A percentile compares a stretch with the other conserved stretches of the same genome.
These are phyloP conservation scores for Eupithecia inturbata DNA, from an alignment of 2,888 invertebrate species.

Conservation along the genomic window DNA sequence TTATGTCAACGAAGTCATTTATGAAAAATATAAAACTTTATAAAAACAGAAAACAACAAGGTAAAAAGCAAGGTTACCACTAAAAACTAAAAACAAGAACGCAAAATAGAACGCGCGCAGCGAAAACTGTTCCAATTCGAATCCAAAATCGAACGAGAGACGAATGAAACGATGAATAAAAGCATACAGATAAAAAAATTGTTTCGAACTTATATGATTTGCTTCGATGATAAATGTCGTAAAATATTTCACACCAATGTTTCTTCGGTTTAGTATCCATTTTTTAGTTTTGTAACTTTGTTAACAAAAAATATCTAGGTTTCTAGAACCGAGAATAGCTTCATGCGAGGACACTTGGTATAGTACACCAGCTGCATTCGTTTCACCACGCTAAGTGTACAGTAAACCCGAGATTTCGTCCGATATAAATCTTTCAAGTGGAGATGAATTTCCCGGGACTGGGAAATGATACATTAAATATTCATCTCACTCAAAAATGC, in stretches of 20 bases:
- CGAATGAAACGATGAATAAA: neutral
- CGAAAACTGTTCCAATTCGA: neutral
- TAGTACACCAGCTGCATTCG: constrained; percentile 11
- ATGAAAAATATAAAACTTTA: neutral
- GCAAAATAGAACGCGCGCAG: neutral
- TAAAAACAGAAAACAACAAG: neutral
- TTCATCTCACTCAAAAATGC: constrained; percentile 76
- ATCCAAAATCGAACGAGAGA: neutral
- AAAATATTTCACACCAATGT: neutral
- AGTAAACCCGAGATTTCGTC: constrained; percentile 73
- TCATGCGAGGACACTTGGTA: neutral
- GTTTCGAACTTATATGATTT: neutral
- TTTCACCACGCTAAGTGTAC: constrained; percentile 30
- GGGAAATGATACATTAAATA: constrained; percentile 81
- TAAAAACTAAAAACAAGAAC: neutral
- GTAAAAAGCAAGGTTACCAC: neutral
- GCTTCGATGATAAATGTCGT: neutral
- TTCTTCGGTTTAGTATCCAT: no score
- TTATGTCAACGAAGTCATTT: neutral
- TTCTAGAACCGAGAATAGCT: neutral
- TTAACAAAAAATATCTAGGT: neutral
- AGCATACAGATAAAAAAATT: neutral
- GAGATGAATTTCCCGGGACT: constrained; percentile 75
- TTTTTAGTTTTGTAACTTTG: no score
- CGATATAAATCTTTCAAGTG: constrained; percentile 80